Evolutionary conservation across 2,113 vertebrate genomes (phyloP), one percentile per base, ranked within the genome.

Genomic region (Australoheros scitulus): DNA sequence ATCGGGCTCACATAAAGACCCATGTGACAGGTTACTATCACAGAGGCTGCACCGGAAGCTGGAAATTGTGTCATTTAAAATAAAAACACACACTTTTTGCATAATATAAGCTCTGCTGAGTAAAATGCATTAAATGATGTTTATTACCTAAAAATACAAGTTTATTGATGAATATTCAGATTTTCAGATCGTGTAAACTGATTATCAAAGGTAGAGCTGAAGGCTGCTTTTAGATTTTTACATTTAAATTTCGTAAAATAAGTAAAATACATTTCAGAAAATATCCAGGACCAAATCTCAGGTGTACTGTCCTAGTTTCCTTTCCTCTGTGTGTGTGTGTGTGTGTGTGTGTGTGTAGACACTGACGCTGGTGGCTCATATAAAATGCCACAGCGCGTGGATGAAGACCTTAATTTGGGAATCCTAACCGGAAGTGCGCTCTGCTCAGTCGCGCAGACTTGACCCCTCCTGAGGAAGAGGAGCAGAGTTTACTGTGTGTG

Each of bases 401-500:
- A 52, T 2, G 1, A 6, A 11, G 14, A 0, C 58, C 18, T 90
- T 91, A 87, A 2, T 88, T 60, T 89, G 83, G 11, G 90, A 78
- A 0, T 13, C 7, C 0, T 1, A 0, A 7, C 74, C 80, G 80
- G 89, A 89, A 0, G 47, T 58, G 0, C 1, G 0, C 1, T 1
- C 1, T 6, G 29, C 11, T 58, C 14, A 2, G 3, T 1, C 4
- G 20, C 0, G 14, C 2, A 1, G 17, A 1, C 11, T 47, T 61
- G 57, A 29, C 43, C 1, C 3, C 38, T 74, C 34, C 15, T 38
- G 9, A 36, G 3, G 41, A n/a, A 5, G 29, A 50, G 81, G 15
- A 26, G 47, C 64, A 4, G 76, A 24, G 26, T 84, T 26, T 14
- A 85, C 87, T 91, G 83, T 77, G 87, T 77, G 87, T 20, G 63